phyloP scores from a whole-genome alignment of 2,888 invertebrate genomes.

The Nomada fucata region DNA sequence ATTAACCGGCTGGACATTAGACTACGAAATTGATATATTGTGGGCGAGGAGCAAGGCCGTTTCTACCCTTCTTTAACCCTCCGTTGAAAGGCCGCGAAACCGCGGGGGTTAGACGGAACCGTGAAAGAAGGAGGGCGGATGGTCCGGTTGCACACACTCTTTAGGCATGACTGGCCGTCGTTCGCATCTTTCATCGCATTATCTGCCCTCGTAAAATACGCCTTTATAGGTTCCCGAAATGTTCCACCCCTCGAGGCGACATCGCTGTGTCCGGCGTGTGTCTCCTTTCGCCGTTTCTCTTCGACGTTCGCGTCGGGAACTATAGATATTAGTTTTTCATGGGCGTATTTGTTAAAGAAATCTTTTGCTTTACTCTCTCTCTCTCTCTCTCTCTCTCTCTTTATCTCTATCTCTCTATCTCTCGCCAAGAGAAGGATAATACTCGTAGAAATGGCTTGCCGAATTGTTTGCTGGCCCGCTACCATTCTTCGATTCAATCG shows the following conservation, averaged over 20 bases:
- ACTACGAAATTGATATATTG: slow-evolving; percentile 84
- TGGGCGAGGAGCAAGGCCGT: slow-evolving; percentile 63
- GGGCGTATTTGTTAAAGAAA: slow-evolving; percentile 46
- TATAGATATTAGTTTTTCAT: slow-evolving; percentile 61
- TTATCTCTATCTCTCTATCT: no score
- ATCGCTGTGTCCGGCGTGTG: slow-evolving; percentile 24
- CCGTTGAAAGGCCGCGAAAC: slow-evolving; percentile 63
- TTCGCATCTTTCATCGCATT: slow-evolving; percentile 84
- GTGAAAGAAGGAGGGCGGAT: slow-evolving; percentile 74
- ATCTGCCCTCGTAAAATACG: slow-evolving; percentile 83
- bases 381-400: no score
- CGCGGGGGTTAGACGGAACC: slow-evolving; percentile 66
- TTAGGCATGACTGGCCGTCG: slow-evolving; percentile 81
- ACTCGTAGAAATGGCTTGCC: neutral
- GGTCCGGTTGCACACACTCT: slow-evolving; percentile 79
- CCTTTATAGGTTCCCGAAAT: slow-evolving; percentile 77
- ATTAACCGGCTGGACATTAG: slow-evolving; percentile 84
- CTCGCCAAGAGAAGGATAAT: slow-evolving; percentile 5
- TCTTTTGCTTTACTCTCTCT: slow-evolving; percentile 21
- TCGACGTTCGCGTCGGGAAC: slow-evolving; percentile 15
- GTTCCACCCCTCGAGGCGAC: slow-evolving; percentile 28
- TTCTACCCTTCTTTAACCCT: slow-evolving; percentile 40
- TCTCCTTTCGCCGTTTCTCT: slow-evolving; percentile 4
- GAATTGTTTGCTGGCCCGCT: slow-evolving; percentile 3
- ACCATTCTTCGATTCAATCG: neutral